Evolutionary conservation across 2,797 vertebrate genomes (phyloP), one percentile per base, ranked within the genome.

Genomic region (Platyrinchus mystaceus): DNA sequence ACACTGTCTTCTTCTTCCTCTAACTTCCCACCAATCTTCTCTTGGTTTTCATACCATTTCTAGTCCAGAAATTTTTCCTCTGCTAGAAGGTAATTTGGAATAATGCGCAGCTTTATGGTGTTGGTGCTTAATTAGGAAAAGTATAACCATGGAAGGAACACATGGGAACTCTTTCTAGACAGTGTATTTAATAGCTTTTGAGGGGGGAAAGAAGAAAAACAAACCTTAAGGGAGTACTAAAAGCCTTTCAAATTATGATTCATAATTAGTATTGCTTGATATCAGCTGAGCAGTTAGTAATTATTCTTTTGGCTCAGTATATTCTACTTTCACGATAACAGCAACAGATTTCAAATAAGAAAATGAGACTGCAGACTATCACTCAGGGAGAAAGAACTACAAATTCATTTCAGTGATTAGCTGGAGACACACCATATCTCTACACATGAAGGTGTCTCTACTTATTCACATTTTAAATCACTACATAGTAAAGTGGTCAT

Each of bases 161-260:
- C 2, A 14, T 4, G 12, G 14, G 34, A 95, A 69, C 34, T 63
- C 77, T 58, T 79, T 28, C 59, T 53, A 47, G 15, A 75, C 12
- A 66, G 26, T 17, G 2, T 23, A 67, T 71, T 62, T 78, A 91
- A 81, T 36, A 87, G 58, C 8, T 60, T 22, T 52, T 27, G 6
- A 1, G 8, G 3, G 6, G 13, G 2, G 2, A 0, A 1, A 3
- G 12, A 52, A 37, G 4, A 15, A 46, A 46, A 27, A 5, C 8
- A 80, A 84, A 75, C 34, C 26, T 46, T 67, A 52, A 74, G 15
- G 20, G 39, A 85, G 5, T 43, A 64, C 49, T 92, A 39, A 64
- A 84, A 89, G 22, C 28, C n/a, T 83, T 75, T 50, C 46, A 71
- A 83, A 83, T 16, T 43, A 75, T 2, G 0, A 63, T 56, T 69